A percentile compares a stretch with the other conserved stretches of the same genome.
These are phyloP conservation scores for Aphelinus certus DNA, from an alignment of 1,140 invertebrate genomes.

Conservation along the genomic window DNA sequence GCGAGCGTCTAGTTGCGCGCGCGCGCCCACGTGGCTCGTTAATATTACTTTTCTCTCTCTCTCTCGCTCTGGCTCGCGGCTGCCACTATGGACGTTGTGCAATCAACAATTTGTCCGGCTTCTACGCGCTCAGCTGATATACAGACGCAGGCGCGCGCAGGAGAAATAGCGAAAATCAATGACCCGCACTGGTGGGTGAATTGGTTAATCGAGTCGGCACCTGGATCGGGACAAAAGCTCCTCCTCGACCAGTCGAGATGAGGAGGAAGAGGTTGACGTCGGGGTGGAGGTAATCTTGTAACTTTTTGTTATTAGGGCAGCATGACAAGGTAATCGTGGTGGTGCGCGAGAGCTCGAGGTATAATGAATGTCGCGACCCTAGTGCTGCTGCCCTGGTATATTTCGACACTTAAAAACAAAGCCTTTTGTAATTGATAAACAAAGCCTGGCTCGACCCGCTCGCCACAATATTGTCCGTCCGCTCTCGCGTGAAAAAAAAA, in stretches of 20 bases:
- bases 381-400: conserved; percentile 4
- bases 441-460: no score
- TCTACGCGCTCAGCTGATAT: not conserved
- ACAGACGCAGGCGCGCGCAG: no score
- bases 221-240: no score
- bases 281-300: conserved; percentile 10
- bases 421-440: not conserved
- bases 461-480: no score
- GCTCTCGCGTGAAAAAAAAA: no score
- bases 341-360: not conserved
- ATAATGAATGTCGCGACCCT: not conserved
- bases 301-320: conserved; percentile 9
- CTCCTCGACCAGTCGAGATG: no score
- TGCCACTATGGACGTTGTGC: not conserved
- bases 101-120: conserved; percentile 19
- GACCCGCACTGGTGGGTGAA: not conserved
- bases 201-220: no score
- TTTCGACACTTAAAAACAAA: conserved; percentile 1
- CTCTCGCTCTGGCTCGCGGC: no score
- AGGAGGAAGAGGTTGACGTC: not conserved
- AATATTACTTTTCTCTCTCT: conserved; percentile 13
- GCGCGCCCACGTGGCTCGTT: conserved; percentile 6
- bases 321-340: not conserved
- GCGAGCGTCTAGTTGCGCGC: conserved; percentile 3
- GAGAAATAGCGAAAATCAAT: conserved; percentile 14